Evolutionary conservation across 2,113 vertebrate genomes (phyloP).

Genomic region (Puma concolor): DNA sequence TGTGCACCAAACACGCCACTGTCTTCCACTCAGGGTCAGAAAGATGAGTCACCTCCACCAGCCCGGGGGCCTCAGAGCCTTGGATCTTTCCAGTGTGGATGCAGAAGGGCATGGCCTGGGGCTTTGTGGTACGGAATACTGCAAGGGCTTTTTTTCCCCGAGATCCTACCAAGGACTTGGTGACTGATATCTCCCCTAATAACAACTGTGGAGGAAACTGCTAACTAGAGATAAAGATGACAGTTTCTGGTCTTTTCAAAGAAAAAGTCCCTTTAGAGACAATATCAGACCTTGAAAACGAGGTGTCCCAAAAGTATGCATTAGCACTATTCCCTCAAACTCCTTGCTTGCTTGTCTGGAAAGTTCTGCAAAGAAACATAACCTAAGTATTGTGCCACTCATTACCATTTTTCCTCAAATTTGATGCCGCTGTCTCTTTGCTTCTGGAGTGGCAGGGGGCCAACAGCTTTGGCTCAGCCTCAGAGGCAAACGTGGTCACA

Average conservation of each 20-base stretch:
- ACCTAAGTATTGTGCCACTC: not conserved
- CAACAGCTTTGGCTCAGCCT: not conserved
- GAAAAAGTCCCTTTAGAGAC: constrained; percentile 1
- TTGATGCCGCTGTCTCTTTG: not conserved
- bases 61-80: not conserved
- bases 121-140: not conserved
- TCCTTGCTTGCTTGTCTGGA: not conserved
- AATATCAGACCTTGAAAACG: not conserved
- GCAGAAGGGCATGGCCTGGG: not conserved
- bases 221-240: constrained; percentile 69
- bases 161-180: not conserved
- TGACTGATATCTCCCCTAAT: constrained; percentile 58
- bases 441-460: not conserved
- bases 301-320: not conserved
- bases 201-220: constrained; percentile 70
- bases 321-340: not conserved
- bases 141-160: constrained; percentile 8
- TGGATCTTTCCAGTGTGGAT: constrained; percentile 16
- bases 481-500: not conserved
- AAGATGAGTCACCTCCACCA: constrained; percentile 76
- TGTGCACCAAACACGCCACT: not conserved
- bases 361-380: constrained; percentile 34
- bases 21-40: constrained; percentile 49
- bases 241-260: constrained; percentile 55
- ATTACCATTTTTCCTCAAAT: constrained; percentile 34